phyloP scores from a whole-genome alignment of 2,113 vertebrate species.

The Helogale parvula region DNA sequence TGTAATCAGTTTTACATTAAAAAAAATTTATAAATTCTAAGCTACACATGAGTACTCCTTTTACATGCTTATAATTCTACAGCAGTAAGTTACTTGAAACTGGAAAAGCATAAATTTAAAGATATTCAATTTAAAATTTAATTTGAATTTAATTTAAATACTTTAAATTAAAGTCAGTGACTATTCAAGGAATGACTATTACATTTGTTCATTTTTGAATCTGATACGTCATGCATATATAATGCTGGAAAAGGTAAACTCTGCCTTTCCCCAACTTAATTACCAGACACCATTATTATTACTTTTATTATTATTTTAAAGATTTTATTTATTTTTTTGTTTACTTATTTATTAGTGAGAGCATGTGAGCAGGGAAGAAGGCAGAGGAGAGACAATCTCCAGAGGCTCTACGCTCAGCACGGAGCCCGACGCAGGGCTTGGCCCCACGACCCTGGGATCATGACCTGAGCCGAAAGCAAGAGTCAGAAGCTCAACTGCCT shows the following conservation, averaged over 20 bases:
- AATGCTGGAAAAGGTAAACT: neutral
- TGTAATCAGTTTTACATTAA: neutral
- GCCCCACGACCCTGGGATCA: too few relatives aligned
- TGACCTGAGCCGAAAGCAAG: too few relatives aligned
- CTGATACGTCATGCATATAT: neutral
- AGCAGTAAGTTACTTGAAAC: neutral
- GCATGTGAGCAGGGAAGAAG: too few relatives aligned
- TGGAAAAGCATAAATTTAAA: neutral
- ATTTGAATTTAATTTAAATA: too few relatives aligned
- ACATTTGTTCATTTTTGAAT: constrained; percentile 12
- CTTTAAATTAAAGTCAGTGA: neutral
- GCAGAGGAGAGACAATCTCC: too few relatives aligned
- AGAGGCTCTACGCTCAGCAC: too few relatives aligned
- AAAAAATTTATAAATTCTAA: neutral
- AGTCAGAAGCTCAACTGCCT: too few relatives aligned
- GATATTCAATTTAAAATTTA: neutral
- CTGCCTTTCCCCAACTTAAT: neutral
- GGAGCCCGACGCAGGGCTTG: too few relatives aligned
- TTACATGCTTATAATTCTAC: neutral
- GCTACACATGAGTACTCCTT: neutral
- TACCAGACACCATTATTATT: neutral
- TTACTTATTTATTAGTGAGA: too few relatives aligned
- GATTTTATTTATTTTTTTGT: too few relatives aligned
- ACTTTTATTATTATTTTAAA: neutral
- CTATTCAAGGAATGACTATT: neutral